Percentiles rank a stretch among this genome's conserved stretches.
Evolutionary conservation across 2,797 vertebrate species (phyloP).

Genomic region (Rousettus madagascariensis): DNA sequence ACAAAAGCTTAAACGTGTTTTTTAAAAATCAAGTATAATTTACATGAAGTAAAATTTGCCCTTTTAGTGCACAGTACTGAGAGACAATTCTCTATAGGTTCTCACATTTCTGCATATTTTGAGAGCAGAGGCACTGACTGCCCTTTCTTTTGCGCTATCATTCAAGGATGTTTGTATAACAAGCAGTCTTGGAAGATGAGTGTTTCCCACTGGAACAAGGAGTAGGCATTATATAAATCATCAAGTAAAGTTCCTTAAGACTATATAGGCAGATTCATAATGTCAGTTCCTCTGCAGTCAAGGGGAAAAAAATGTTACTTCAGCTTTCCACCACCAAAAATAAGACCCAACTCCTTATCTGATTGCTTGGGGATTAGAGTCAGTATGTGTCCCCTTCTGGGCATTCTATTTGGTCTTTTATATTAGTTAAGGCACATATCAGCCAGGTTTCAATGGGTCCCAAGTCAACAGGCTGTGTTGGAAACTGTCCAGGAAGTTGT

Average conservation of each 20-base stretch:
- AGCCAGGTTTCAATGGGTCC: not conserved
- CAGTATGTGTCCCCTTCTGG: not conserved
- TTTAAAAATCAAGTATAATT: not conserved
- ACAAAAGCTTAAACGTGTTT: constrained; percentile 68
- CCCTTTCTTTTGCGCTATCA: not conserved
- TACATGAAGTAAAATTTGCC: not conserved
- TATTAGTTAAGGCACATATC: not conserved
- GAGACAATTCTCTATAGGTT: not conserved
- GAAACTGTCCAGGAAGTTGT: not conserved
- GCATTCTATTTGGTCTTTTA: not conserved
- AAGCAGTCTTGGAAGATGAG: not conserved
- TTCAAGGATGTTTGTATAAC: not conserved
- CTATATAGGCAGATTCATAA: not conserved
- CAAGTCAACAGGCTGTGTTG: not conserved
- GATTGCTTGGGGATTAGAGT: not conserved
- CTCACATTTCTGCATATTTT: constrained; percentile 10
- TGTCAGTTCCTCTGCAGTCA: not conserved
- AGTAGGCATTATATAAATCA: not conserved
- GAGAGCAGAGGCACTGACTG: not conserved
- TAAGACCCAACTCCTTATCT: not conserved
- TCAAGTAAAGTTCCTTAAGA: not conserved
- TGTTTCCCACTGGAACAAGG: not conserved
- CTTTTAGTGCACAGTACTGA: not conserved
- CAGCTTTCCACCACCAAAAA: not conserved
- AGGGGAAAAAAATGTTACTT: not conserved